These are phyloP conservation scores for Morone chrysops DNA, from an alignment of 2,113 vertebrate species.

Conservation along the genomic window DNA sequence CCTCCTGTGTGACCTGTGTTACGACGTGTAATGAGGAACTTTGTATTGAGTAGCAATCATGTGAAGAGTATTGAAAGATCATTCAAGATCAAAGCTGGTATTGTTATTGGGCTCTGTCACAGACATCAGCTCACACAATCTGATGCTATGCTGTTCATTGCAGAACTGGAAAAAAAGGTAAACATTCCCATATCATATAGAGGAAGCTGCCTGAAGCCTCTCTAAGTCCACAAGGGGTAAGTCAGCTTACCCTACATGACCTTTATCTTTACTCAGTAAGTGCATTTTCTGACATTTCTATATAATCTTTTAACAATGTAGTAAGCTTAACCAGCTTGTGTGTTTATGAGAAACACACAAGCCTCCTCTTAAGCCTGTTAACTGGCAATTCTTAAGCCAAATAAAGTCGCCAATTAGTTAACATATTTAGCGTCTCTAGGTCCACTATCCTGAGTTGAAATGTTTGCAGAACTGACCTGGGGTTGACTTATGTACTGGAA, in stretches of 20 bases:
- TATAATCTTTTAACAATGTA: neutral
- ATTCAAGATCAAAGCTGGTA: neutral
- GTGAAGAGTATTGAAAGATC: neutral
- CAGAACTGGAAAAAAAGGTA: neutral
- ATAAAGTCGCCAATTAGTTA: too few relatives aligned
- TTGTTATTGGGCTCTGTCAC: neutral
- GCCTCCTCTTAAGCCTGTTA: too few relatives aligned
- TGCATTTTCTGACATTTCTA: neutral
- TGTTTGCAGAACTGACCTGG: conserved; percentile 55
- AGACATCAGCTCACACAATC: neutral
- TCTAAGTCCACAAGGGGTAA: neutral
- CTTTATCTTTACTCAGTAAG: neutral
- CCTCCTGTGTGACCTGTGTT: neutral
- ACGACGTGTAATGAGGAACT: neutral
- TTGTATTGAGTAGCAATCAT: neutral
- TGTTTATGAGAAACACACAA: neutral
- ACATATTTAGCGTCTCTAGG: neutral
- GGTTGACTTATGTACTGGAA: conserved; percentile 44
- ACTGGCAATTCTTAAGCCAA: too few relatives aligned
- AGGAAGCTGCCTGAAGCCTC: neutral
- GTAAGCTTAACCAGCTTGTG: too few relatives aligned
- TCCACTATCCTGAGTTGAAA: conserved; percentile 30
- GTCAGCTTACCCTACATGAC: neutral
- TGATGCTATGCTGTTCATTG: neutral
- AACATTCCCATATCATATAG: neutral